Conservation (phyloP, 2,113 vertebrate genomes). For the Morone chrysops region DNA sequence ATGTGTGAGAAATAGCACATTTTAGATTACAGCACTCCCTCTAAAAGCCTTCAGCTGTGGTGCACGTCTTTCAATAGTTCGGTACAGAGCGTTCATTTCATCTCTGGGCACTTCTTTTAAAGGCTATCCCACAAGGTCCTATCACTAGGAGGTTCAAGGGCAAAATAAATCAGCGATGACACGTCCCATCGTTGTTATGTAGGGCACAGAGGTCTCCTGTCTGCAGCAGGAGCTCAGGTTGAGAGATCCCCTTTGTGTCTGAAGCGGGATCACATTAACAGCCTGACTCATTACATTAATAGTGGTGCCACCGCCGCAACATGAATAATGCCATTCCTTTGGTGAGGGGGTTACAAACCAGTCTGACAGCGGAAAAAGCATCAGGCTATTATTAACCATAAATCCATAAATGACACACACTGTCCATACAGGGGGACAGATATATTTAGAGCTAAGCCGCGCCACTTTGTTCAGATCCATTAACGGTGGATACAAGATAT, state of each 20-base stretch:
- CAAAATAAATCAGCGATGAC: slow-evolving; percentile 82
- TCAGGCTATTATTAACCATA: slow-evolving; percentile 62
- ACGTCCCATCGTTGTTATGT: slow-evolving; percentile 72
- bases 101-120: slow-evolving; percentile 67
- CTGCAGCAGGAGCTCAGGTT: slow-evolving; percentile 58
- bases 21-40: slow-evolving; percentile 68
- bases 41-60: slow-evolving; percentile 72
- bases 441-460: slow-evolving; percentile 25
- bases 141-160: slow-evolving; percentile 79
- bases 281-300: slow-evolving; percentile 80
- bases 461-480: slow-evolving; percentile 26
- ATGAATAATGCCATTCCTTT: slow-evolving; percentile 61
- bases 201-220: slow-evolving; percentile 71
- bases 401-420: slow-evolving; percentile 67
- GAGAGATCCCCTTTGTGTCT: slow-evolving; percentile 75
- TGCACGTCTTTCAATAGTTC: slow-evolving; percentile 59
- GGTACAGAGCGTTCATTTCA: slow-evolving; percentile 63
- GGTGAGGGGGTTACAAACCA: slow-evolving; percentile 55
- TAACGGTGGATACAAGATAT: slow-evolving; percentile 2
- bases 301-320: slow-evolving; percentile 57
- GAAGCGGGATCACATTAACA: slow-evolving; percentile 73
- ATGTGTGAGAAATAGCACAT: slow-evolving; percentile 71
- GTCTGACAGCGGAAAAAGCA: slow-evolving; percentile 44
- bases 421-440: slow-evolving; percentile 17
- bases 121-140: slow-evolving; percentile 73